Evolutionary conservation across 1,140 invertebrate species (phyloP).

Genomic region (Galleria mellonella): DNA sequence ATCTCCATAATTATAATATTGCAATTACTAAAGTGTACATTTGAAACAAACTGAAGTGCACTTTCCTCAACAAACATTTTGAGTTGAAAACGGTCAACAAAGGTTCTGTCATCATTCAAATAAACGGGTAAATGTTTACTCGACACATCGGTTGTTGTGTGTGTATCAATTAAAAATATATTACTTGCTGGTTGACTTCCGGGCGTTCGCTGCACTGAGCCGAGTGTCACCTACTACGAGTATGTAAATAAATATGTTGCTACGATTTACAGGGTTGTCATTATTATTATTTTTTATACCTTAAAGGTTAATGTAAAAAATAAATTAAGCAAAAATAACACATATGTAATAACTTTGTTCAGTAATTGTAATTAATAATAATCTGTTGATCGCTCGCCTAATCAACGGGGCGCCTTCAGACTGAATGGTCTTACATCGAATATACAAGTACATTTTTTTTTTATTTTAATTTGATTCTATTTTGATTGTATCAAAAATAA

Average conservation of each 20-base stretch:
- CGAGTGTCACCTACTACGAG: background rate
- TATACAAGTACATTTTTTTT: too few relatives aligned
- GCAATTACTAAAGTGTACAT: too few relatives aligned
- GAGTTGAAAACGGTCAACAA: conserved; percentile 52
- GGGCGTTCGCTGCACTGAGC: conserved; percentile 16
- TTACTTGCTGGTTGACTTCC: conserved; percentile 45
- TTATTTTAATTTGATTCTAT: too few relatives aligned
- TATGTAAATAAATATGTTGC: background rate
- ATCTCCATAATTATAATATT: too few relatives aligned
- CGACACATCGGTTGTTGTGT: conserved; percentile 55
- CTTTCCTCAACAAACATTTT: conserved; percentile 60
- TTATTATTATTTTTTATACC: background rate
- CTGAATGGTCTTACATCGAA: too few relatives aligned
- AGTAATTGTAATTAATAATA: background rate
- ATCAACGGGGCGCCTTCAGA: too few relatives aligned
- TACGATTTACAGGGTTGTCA: background rate
- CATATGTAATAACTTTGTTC: background rate
- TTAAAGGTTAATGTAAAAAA: background rate
- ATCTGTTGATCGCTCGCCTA: too few relatives aligned
- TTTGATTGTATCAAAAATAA: too few relatives aligned
- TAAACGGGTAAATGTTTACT: conserved; percentile 61
- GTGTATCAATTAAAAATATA: conserved; percentile 70
- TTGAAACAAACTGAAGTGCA: conserved; percentile 30
- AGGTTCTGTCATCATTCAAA: conserved; percentile 45
- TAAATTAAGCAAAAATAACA: background rate